These are phyloP conservation scores for Beris chalybata DNA, from an alignment of 2,888 invertebrate genomes.

Conservation along the genomic window DNA sequence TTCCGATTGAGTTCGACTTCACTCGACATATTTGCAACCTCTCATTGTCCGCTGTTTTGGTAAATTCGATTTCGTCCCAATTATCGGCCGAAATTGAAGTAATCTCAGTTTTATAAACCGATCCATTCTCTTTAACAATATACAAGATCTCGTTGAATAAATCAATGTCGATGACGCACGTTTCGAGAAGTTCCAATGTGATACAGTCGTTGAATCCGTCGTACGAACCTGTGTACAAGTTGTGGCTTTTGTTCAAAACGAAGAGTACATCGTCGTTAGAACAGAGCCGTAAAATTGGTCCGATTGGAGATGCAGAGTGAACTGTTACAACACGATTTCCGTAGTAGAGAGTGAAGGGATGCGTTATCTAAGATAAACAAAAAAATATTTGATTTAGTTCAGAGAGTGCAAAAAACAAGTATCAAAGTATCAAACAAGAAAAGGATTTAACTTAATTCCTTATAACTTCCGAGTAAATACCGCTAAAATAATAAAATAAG, in stretches of 20 bases:
- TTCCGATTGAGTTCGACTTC: constrained; percentile 52
- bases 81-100: constrained; percentile 6
- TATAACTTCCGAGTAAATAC: too few relatives aligned
- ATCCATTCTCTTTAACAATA: constrained; percentile 39
- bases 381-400: not conserved
- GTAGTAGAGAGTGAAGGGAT: constrained; percentile 35
- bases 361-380: constrained; percentile 28
- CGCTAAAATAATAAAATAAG: too few relatives aligned
- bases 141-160: constrained; percentile 37
- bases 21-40: constrained; percentile 40
- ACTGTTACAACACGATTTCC: constrained; percentile 29
- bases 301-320: constrained; percentile 12
- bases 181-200: constrained; percentile 30
- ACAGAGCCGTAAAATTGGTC: constrained; percentile 34
- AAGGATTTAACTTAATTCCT: too few relatives aligned
- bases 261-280: constrained; percentile 35
- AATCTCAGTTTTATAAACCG: constrained; percentile 33
- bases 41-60: constrained; percentile 9
- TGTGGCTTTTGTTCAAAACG: constrained; percentile 33
- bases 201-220: constrained; percentile 25
- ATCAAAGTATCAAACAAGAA: too few relatives aligned
- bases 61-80: constrained; percentile 34
- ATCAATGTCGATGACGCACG: constrained; percentile 38
- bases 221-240: constrained; percentile 34
- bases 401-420: too few relatives aligned